phyloP scores from a whole-genome alignment of 1,140 invertebrate species.

The Drosophila kepulauana region DNA sequence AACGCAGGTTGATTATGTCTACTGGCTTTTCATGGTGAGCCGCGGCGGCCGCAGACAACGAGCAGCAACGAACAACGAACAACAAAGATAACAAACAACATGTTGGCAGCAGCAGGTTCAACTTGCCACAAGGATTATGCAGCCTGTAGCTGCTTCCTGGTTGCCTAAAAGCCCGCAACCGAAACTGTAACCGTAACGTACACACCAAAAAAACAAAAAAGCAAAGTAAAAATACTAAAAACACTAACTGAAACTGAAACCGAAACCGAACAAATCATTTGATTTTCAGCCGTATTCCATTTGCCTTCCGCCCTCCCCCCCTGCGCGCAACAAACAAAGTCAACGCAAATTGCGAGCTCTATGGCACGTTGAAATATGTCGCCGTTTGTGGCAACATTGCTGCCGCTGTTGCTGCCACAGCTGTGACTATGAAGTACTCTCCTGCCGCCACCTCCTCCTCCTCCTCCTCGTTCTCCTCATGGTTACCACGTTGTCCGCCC shows the following conservation, averaged over 20 bases:
- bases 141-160: slow-evolving; percentile 47
- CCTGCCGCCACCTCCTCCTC: not conserved
- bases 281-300: slow-evolving; percentile 11
- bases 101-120: slow-evolving; percentile 35
- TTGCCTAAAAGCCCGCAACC: slow-evolving; percentile 48
- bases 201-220: slow-evolving; percentile 17
- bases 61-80: slow-evolving; percentile 13
- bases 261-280: slow-evolving; percentile 34
- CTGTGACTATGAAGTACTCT: not conserved
- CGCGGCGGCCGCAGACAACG: slow-evolving; percentile 19
- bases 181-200: slow-evolving; percentile 46
- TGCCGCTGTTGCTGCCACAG: not conserved
- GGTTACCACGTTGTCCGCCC: slow-evolving; percentile 3
- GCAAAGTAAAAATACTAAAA: slow-evolving; percentile 6
- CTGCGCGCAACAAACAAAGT: slow-evolving; percentile 26
- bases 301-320: not conserved
- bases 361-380: slow-evolving; percentile 54
- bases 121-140: slow-evolving; percentile 54
- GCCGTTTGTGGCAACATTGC: slow-evolving; percentile 8
- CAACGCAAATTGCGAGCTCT: slow-evolving; percentile 37
- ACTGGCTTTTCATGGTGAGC: slow-evolving; percentile 65
- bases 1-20: slow-evolving; percentile 77
- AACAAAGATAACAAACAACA: not conserved
- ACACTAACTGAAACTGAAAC: slow-evolving; percentile 11
- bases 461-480: no score